Evolutionary conservation across 23 tunicate species (phyloP), one percentile per base, ranked within the genome.

Genomic region (Corella eumyota): DNA sequence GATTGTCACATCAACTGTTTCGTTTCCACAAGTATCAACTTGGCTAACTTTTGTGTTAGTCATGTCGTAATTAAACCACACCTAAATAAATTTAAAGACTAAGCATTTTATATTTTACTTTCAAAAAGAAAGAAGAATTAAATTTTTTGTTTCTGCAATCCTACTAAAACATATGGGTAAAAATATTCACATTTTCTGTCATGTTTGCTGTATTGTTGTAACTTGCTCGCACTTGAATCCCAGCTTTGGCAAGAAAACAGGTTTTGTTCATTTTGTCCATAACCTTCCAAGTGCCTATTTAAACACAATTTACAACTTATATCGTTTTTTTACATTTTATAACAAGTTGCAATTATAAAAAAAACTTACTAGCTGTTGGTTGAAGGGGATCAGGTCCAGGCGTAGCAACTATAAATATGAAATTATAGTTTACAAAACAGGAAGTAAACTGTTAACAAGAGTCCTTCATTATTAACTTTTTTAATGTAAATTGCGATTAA

Each of bases 191-290:
- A n/a, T n/a, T n/a, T n/a, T n/a, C n/a, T n/a, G n/a, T n/a, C n/a
- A n/a, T n/a, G n/a, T n/a, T n/a, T n/a, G n/a, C n/a, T n/a, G 64
- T 44, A 27, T 61, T 67, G 37, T 24, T 62, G 64, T 82, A 82
- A 7, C 58, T 34, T 7, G 63, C 75, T 0, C 75, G 59, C n/a
- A 67, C 67, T 45, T 82, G 76, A 34, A 82, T 53, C 1, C 80
- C 92, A 37, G 70, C 67, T 11, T 30, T 70, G 7, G 92, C 92
- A 6, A 45, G 36, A 62, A 82, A 82, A 47, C 71, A 73, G n/a
- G 67, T 72, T 4, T 38, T 36, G 29, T 68, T 61, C 2, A 64
- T 36, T 19, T 34, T 0, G 36, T 74, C 80, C 53, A 17, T 50
- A 0, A 38, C 71, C 25, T 22, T 62, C 80, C 80, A 74, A 5